phyloP scores from a whole-genome alignment of 35 echinoderm and acorn worm species.

The Apostichopus californicus region DNA sequence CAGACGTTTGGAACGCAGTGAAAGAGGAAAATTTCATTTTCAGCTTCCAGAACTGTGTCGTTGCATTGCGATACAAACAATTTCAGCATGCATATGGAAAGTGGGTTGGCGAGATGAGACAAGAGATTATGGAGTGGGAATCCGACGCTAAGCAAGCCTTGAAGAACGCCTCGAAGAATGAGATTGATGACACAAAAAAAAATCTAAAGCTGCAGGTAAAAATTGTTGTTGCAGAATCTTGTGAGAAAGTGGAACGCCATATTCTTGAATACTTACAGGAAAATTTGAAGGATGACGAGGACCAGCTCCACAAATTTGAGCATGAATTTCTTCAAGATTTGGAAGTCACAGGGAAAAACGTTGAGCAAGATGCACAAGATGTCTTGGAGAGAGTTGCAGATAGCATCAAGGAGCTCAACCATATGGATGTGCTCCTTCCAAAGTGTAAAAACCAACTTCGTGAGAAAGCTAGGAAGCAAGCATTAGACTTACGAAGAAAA shows the following conservation, averaged over 20 bases:
- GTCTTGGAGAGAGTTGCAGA: not conserved
- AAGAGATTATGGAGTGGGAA: constrained; percentile 40
- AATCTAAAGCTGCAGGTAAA: not conserved
- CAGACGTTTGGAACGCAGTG: constrained; percentile 51
- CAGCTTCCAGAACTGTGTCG: constrained; percentile 40
- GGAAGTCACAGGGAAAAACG: not conserved
- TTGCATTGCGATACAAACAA: constrained; percentile 20
- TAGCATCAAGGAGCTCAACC: not conserved
- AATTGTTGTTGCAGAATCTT: not conserved
- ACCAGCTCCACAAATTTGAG: constrained; percentile 41
- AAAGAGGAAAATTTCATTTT: constrained; percentile 53
- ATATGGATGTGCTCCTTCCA: constrained; percentile 23
- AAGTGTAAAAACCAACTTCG: constrained; percentile 30
- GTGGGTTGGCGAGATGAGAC: constrained; percentile 44
- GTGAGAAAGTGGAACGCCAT: too few relatives aligned
- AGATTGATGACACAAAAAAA: not conserved
- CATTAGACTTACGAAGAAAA: not conserved
- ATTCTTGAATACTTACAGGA: too few relatives aligned
- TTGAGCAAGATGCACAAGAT: not conserved
- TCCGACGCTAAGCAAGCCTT: not conserved
- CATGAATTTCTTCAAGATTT: constrained; percentile 34
- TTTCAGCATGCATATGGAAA: constrained; percentile 45
- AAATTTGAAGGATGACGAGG: not conserved
- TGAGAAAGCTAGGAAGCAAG: constrained; percentile 13
- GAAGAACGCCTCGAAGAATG: not conserved